Evolutionary conservation across 2,888 invertebrate genomes (phyloP).

Genomic region (Gari tellinella): DNA sequence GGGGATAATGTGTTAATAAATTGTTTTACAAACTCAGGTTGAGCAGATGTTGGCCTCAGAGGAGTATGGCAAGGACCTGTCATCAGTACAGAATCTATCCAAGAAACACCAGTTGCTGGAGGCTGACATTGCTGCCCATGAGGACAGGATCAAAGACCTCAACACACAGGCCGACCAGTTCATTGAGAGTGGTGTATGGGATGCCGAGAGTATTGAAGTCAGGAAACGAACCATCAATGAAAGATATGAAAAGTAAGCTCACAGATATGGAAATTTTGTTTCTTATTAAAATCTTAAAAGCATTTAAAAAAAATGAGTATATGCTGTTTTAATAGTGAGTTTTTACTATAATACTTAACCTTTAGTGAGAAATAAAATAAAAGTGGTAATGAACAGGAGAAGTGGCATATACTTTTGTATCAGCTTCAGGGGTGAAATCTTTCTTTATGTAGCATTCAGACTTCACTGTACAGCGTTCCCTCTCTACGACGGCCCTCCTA

Average conservation of each 20-base stretch:
- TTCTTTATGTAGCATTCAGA: too few species aligned
- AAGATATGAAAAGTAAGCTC: conserved; percentile 89
- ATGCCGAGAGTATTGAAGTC: conserved; percentile 95
- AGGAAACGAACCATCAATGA: conserved; percentile 98
- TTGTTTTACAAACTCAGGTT: conserved; percentile 77
- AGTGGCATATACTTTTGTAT: too few species aligned
- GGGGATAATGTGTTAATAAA: too few species aligned
- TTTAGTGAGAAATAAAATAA: too few species aligned
- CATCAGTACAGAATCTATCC: conserved; percentile 99
- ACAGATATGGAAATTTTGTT: neutral
- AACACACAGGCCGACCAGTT: conserved; percentile 97
- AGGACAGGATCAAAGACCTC: conserved; percentile 90
- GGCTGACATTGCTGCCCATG: conserved; percentile 97
- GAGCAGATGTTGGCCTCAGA: conserved; percentile 97
- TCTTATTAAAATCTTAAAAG: too few species aligned
- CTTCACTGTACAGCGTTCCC: too few species aligned
- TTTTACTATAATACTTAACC: too few species aligned
- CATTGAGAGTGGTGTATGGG: conserved; percentile 97
- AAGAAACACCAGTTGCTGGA: conserved; percentile 95
- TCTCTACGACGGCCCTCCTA: too few species aligned
- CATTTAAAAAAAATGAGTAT: too few species aligned
- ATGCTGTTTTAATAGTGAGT: neutral
- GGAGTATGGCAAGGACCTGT: conserved; percentile 98
- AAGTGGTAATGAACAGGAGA: too few species aligned
- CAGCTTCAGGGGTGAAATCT: too few species aligned